phyloP scores from a whole-genome alignment of 2,797 vertebrate species.

The Perodicticus potto region DNA sequence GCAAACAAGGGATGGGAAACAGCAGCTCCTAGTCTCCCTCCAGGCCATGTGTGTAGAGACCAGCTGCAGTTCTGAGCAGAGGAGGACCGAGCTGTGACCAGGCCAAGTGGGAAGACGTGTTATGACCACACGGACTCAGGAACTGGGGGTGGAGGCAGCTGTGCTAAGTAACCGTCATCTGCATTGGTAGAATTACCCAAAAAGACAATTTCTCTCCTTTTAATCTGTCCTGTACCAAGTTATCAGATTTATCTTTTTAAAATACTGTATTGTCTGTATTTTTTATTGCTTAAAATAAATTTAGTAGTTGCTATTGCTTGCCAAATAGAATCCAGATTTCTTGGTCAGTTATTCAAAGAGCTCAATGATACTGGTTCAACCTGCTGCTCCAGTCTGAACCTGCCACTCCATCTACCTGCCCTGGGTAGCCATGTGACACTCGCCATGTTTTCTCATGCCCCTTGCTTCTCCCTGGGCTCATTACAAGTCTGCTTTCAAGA shows the following conservation, averaged over 20 bases:
- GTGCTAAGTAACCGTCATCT: not conserved
- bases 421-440: not conserved
- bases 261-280: not conserved
- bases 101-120: not conserved
- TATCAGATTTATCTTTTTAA: not conserved
- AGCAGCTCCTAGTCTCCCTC: not conserved
- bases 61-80: not conserved
- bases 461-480: not conserved
- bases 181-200: not conserved
- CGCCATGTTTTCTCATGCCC: not conserved
- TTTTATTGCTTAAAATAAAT: constrained; percentile 42
- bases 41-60: not conserved
- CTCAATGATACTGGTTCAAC: not conserved
- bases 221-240: not conserved
- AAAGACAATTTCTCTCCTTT: not conserved
- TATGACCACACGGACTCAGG: not conserved
- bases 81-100: not conserved
- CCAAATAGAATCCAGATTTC: not conserved
- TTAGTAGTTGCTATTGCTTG: not conserved
- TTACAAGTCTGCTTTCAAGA: not conserved
- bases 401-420: not conserved
- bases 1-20: not conserved
- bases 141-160: not conserved
- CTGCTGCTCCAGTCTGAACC: not conserved
- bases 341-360: not conserved